phyloP scores from a whole-genome alignment of 2,888 invertebrate species.

The Synanthedon vespiformis region DNA sequence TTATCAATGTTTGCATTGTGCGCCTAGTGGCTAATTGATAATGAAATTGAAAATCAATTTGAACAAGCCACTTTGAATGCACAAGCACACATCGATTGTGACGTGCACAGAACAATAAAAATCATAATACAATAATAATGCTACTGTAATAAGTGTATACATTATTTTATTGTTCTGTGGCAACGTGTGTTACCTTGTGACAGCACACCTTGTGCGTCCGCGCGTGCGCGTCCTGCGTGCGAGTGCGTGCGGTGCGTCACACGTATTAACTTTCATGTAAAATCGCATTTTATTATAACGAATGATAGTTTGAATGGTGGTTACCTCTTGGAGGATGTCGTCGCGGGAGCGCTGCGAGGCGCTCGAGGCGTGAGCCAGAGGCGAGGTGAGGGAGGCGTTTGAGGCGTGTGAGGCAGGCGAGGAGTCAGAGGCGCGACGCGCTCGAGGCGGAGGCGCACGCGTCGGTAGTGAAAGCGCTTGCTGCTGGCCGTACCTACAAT shows the following conservation, averaged over 20 bases:
- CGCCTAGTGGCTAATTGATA: too few species aligned
- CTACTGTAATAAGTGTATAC: neutral
- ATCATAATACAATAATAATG: neutral
- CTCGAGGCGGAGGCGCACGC: conserved; percentile 9
- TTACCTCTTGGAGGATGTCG: too few species aligned
- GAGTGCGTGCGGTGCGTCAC: neutral
- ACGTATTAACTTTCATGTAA: too few species aligned
- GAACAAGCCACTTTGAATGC: too few species aligned
- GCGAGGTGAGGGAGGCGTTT: neutral
- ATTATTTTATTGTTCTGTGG: too few species aligned
- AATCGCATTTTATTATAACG: too few species aligned
- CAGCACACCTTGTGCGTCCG: conserved; percentile 54
- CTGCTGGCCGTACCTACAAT: conserved; percentile 35
- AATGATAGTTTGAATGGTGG: too few species aligned
- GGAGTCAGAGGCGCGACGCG: conserved; percentile 9
- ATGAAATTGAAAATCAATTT: too few species aligned
- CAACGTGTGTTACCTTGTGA: conserved; percentile 51
- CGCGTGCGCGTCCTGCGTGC: neutral
- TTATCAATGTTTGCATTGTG: too few species aligned
- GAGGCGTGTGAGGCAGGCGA: neutral
- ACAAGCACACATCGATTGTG: neutral
- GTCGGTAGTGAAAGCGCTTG: conserved; percentile 10
- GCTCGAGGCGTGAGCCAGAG: neutral
- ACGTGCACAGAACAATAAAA: neutral
- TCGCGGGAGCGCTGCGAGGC: neutral